Base-by-base conservation (phyloP, 2,797 vertebrate genomes). In the Acipenser transmontanus region DNA sequence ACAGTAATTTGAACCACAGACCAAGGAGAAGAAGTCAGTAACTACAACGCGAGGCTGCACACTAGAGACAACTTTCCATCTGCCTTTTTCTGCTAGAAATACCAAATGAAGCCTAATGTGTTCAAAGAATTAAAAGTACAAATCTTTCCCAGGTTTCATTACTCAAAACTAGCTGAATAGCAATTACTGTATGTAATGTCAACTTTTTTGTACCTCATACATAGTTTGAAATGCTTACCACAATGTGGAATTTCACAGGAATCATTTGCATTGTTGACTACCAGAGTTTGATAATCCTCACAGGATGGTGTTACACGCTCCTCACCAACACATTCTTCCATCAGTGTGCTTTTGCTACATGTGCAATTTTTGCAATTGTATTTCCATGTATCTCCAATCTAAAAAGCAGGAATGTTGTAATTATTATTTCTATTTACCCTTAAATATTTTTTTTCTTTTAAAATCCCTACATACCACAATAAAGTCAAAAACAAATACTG, bases 301-400 rank as follows among this genome's bases (percentile, higher is more conserved):
- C 88, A 89, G 9, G 1, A 73, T 5, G 10, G 0, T 0, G 72
- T 54, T 0, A 6, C 0, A 0, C 11, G 8, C 47, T 64, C 17
- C 7, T 62, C 77, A 7, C 1, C 64, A 62, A 0, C 2, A 70
- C 89, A 91, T 51, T 83, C 70, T 64, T 83, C 83, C 0, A 64
- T 78, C 57, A 1, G 1, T 12, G 86, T 88, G 67, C 73, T 77
- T 50, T 70, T 80, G 72, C 83, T 77, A 66, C 88, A 91, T 1
- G 52, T 81, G 48, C 89, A 91, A 6, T 65, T 8, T 47, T 83
- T 0, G 69, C 88, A 89, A 11, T 70, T 68, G 7, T 82, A 84
- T 74, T 67, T 17, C 89, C 87, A 91, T 7, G 66, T 66, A 20
- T 85, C 84, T 8, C 88, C 86, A 49, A 67, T 70, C 89, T 91